Evolutionary conservation across 2,113 vertebrate genomes (phyloP).

Genomic region (Anoplopoma fimbria): DNA sequence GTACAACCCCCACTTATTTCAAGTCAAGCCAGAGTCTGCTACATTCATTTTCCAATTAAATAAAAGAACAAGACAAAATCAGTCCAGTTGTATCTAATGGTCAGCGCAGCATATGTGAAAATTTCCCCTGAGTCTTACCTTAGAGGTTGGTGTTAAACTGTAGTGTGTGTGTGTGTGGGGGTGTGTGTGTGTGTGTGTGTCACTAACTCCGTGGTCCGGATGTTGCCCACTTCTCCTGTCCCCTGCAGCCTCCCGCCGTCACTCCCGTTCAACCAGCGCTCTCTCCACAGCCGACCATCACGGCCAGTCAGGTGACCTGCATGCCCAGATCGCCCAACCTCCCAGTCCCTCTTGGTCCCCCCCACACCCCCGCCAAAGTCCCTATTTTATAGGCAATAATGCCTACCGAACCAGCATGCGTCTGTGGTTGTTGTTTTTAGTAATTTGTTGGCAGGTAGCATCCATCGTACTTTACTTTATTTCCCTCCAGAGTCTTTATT

Average conservation of each 20-base stretch:
- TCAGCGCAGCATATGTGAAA: not conserved
- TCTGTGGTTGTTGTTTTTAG: conserved; percentile 39
- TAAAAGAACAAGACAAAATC: not conserved
- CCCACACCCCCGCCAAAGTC: not conserved
- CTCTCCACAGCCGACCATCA: conserved; percentile 97
- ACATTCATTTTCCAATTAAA: not conserved
- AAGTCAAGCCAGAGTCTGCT: not conserved
- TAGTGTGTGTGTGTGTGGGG: not conserved
- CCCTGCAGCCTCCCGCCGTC: conserved; percentile 98
- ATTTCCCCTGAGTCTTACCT: not conserved
- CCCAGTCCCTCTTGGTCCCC: not conserved
- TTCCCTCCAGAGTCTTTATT: conserved; percentile 1
- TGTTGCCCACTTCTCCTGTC: conserved; percentile 85
- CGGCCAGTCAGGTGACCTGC: conserved; percentile 99
- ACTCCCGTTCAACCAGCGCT: conserved; percentile 99
- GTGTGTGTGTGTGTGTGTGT: conserved; percentile 1
- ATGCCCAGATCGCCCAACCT: conserved; percentile 75
- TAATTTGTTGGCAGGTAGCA: conserved; percentile 24
- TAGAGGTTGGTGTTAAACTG: not conserved
- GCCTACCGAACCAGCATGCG: conserved; percentile 61
- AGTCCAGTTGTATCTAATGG: not conserved
- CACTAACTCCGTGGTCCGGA: conserved; percentile 85
- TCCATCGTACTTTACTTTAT: conserved; percentile 22
- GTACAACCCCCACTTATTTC: not conserved
- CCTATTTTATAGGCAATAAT: not conserved